These are phyloP conservation scores for Tragopan temminckii DNA, from an alignment of 2,797 vertebrate species.

Conservation along the genomic window DNA sequence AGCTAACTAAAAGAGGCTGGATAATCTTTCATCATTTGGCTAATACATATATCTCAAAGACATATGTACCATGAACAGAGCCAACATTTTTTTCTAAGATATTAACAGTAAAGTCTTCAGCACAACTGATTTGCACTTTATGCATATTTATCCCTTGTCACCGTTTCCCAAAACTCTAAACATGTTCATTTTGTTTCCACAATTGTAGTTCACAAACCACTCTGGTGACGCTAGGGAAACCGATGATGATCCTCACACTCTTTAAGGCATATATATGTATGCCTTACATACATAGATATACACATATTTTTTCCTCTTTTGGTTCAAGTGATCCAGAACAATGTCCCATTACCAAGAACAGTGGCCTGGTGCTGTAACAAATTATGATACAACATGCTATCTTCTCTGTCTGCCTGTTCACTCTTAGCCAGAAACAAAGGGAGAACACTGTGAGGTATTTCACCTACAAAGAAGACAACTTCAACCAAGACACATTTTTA, in stretches of 20 bases:
- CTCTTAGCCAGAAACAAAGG: neutral
- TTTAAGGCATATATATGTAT: neutral
- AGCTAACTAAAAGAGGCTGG: neutral
- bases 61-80: neutral
- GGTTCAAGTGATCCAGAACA: neutral
- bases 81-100: slow-evolving; percentile 22
- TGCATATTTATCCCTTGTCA: neutral
- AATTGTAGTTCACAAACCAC: neutral
- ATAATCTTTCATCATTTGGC: neutral
- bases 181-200: neutral
- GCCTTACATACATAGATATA: too few species aligned
- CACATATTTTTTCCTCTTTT: neutral
- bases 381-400: neutral
- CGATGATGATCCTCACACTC: neutral
- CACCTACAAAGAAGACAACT: neutral
- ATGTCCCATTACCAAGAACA: neutral
- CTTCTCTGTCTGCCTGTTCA: neutral
- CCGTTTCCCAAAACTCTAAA: neutral
- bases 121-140: slow-evolving; percentile 20
- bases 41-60: neutral
- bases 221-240: neutral
- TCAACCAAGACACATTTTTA: neutral
- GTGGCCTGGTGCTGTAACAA: neutral
- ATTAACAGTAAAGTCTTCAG: slow-evolving; percentile 19
- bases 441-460: neutral